Percentiles rank a stretch among this genome's conserved stretches.
Conservation (phyloP, 2,888 invertebrate genomes). For the Nezara viridula region DNA sequence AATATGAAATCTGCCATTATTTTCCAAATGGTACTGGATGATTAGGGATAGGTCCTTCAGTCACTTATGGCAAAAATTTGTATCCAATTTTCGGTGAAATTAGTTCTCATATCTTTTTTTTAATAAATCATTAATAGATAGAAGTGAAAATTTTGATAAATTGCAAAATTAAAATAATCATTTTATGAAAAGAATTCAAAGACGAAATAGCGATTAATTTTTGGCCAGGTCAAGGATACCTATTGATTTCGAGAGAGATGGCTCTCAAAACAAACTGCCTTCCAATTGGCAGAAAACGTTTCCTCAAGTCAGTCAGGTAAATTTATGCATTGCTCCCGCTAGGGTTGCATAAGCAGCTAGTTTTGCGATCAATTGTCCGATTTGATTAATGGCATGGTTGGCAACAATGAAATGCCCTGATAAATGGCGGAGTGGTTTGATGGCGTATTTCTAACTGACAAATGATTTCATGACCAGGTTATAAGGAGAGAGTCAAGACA, state of each 20-base stretch:
- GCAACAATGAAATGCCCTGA: background rate
- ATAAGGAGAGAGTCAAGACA: background rate
- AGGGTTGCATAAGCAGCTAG: conserved; percentile 14
- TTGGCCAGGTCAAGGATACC: too few relatives aligned
- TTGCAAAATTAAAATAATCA: too few relatives aligned
- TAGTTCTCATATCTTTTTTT: too few relatives aligned
- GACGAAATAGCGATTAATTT: background rate
- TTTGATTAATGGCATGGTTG: conserved; percentile 1
- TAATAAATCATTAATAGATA: too few relatives aligned
- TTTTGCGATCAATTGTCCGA: background rate
- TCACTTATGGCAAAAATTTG: too few relatives aligned
- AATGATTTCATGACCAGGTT: background rate
- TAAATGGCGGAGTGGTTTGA: background rate
- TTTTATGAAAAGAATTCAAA: background rate
- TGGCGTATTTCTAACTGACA: background rate
- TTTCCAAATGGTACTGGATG: too few relatives aligned
- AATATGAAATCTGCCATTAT: too few relatives aligned
- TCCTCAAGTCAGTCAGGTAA: conserved; percentile 8
- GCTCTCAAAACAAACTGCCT: background rate
- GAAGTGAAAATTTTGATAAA: too few relatives aligned
- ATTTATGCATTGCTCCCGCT: background rate
- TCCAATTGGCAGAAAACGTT: background rate
- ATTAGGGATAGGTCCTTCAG: too few relatives aligned
- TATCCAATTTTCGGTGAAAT: too few relatives aligned
- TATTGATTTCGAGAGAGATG: background rate